A percentile compares a stretch with the other conserved stretches of the same genome.
Evolutionary conservation across 2,113 vertebrate genomes (phyloP).

Genomic region (Formicarius rufipectus): DNA sequence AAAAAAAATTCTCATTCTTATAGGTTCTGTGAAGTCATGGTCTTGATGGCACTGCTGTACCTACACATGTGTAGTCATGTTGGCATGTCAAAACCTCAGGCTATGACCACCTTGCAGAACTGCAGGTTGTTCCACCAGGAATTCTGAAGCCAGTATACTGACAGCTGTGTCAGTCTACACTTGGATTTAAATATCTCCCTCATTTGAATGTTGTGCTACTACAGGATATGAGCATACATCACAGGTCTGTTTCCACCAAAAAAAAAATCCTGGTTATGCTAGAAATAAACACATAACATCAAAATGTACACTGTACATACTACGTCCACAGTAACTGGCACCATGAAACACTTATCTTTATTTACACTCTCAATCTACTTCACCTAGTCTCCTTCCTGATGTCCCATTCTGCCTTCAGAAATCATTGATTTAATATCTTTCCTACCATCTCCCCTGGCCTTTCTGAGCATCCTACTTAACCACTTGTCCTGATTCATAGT

Average conservation of each 20-base stretch:
- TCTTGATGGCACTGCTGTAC: not conserved
- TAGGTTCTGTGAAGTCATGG: not conserved
- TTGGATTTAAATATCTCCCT: not conserved
- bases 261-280: not conserved
- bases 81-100: not conserved
- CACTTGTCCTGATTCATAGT: not conserved
- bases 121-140: not conserved
- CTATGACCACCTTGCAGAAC: not conserved
- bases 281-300: not conserved
- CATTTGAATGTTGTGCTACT: not conserved
- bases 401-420: not conserved
- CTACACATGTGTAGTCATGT: fast-evolving
- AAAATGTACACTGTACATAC: not conserved
- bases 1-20: not conserved
- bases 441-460: not conserved
- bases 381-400: not conserved
- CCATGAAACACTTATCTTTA: not conserved
- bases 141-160: not conserved
- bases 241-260: not conserved
- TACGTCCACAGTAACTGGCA: not conserved
- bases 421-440: not conserved
- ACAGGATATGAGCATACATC: not conserved
- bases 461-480: not conserved
- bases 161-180: not conserved
- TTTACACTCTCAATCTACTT: not conserved